Evolutionary conservation across 2,888 invertebrate genomes (phyloP).

Genomic region (Melangyna quadrimaculata): DNA sequence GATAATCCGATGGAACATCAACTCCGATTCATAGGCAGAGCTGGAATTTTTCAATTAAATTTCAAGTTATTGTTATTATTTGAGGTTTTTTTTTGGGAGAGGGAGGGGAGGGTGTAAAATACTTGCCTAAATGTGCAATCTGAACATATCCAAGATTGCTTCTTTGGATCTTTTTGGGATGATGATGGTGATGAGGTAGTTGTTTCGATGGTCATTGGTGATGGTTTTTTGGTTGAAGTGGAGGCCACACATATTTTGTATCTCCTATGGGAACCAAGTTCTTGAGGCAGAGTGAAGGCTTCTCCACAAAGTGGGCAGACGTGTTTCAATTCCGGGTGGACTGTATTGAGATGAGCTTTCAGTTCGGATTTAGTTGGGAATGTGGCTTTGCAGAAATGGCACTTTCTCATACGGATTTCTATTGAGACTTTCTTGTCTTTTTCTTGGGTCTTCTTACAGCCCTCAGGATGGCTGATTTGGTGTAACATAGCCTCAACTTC

Average conservation of each 20-base stretch:
- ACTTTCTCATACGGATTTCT: conserved; percentile 46
- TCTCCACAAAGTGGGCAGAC: conserved; percentile 88
- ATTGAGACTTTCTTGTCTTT: not conserved
- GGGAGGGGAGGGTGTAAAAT: too few species aligned
- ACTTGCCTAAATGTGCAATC: conserved; percentile 75
- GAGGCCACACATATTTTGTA: conserved; percentile 82
- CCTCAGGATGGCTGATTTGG: conserved; percentile 72
- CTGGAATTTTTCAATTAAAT: conserved; percentile 68
- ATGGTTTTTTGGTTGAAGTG: conserved; percentile 73
- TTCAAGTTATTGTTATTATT: not conserved
- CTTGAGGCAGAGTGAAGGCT: conserved; percentile 87
- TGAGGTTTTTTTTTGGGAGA: not conserved
- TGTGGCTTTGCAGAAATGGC: conserved; percentile 59
- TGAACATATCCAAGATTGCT: conserved; percentile 74
- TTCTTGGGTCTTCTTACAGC: not conserved
- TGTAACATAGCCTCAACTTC: conserved; percentile 75
- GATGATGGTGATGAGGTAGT: too few species aligned
- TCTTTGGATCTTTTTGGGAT: conserved; percentile 5
- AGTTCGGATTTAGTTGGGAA: conserved; percentile 82
- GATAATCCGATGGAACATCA: conserved; percentile 87
- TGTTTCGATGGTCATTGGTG: conserved; percentile 4
- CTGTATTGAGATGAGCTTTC: conserved; percentile 84
- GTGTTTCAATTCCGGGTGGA: conserved; percentile 85
- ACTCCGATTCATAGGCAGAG: conserved; percentile 86
- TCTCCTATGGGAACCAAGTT: conserved; percentile 87